These are phyloP conservation scores for Eulemur coronatus DNA, from an alignment of 2,797 vertebrate genomes.

Conservation along the genomic window DNA sequence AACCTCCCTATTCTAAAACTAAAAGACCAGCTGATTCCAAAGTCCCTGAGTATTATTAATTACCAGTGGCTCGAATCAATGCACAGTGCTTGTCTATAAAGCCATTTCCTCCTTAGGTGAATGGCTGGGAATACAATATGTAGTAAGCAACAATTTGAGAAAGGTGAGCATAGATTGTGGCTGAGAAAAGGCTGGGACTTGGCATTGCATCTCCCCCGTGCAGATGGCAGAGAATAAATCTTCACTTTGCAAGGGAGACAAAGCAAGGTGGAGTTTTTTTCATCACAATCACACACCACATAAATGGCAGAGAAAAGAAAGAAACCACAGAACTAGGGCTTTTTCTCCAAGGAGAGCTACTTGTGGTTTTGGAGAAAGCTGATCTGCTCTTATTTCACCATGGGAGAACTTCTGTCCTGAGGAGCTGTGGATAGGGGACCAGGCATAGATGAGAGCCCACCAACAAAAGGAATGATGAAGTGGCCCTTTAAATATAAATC, in stretches of 20 bases:
- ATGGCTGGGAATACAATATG: conserved; percentile 52
- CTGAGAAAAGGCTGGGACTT: not conserved
- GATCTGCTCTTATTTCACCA: not conserved
- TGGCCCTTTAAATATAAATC: conserved; percentile 87
- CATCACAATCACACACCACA: not conserved
- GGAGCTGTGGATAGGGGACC: not conserved
- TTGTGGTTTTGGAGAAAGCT: not conserved
- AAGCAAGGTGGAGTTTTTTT: not conserved
- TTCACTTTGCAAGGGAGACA: not conserved
- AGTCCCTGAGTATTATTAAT: conserved; percentile 79
- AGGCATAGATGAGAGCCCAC: conserved; percentile 47
- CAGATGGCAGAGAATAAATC: not conserved
- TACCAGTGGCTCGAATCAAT: conserved; percentile 77
- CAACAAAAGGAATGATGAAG: conserved; percentile 80
- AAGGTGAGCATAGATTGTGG: not conserved
- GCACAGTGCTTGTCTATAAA: conserved; percentile 50
- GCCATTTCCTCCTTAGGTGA: conserved; percentile 52
- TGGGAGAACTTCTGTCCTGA: not conserved
- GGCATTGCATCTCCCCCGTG: not conserved
- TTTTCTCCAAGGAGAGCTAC: not conserved
- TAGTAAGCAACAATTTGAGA: not conserved
- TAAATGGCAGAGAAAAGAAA: not conserved
- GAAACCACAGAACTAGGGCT: not conserved
- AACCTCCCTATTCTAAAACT: conserved; percentile 24
- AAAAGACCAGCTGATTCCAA: conserved; percentile 67